Evolutionary conservation across 2,113 vertebrate species (phyloP).

Genomic region (Strix aluco): DNA sequence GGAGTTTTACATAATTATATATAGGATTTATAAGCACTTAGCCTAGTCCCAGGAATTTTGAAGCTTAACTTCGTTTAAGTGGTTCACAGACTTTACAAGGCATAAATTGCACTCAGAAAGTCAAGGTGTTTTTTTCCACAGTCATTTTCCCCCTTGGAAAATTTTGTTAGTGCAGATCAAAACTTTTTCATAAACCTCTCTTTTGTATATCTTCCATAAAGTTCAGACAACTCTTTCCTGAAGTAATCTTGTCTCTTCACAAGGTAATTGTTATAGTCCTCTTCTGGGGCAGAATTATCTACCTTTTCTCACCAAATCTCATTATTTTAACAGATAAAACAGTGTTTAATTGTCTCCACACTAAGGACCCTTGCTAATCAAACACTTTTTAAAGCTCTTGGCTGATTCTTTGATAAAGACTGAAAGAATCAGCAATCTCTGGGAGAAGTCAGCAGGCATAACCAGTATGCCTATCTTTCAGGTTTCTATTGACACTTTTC

Average conservation of each 20-base stretch:
- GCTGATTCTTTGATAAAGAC: constrained; percentile 16
- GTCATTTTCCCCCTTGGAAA: neutral
- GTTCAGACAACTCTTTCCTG: neutral
- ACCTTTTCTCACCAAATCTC: neutral
- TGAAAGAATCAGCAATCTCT: constrained; percentile 42
- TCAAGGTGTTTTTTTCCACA: neutral
- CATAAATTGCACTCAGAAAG: neutral
- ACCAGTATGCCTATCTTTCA: neutral
- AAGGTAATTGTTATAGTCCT: neutral
- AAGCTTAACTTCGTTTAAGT: constrained; percentile 6
- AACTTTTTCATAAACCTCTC: neutral
- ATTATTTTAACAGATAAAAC: constrained; percentile 25
- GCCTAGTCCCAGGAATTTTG: neutral
- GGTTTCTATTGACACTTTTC: neutral
- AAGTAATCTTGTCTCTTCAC: neutral
- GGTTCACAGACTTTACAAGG: neutral
- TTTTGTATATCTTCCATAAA: neutral
- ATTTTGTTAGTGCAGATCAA: neutral
- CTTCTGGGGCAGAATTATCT: neutral
- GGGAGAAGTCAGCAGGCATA: constrained; percentile 1
- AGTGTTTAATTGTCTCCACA: neutral
- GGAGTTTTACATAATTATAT: neutral
- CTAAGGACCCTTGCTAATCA: constrained; percentile 5
- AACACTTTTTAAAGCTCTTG: constrained; percentile 41
- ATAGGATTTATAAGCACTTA: constrained; percentile 3